Base-by-base conservation (phyloP, 2,113 vertebrate genomes). In the Cathartes aura region DNA sequence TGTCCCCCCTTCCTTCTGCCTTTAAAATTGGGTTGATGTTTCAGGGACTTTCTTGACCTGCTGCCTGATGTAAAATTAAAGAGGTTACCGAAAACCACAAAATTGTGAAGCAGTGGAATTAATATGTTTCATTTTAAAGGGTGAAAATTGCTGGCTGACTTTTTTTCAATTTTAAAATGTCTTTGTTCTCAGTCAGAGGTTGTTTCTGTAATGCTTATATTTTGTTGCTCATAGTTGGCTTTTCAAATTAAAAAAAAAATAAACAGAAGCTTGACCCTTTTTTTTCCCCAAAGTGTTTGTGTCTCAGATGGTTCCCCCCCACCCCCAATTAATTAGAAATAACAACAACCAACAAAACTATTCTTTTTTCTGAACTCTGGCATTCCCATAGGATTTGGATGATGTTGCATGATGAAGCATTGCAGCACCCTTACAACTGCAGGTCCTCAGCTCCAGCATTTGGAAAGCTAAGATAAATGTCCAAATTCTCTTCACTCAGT, bases 1-100 rank as follows among this genome's bases (percentile, higher is more conserved):
- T 59, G 12, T 72, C 30, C 32, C 12, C 5, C 8, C 32, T 59
- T 87, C 50, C 27, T 79, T 82, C 34, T 78, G 23, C 58, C 45
- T 92, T 73, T 48, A 48, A 91, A 89, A 71, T 32, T 68, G 6
- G 64, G 58, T 95, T 93, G 75, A 32, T 63, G 27, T 90, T 87
- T 81, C 59, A 59, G 59, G 62, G 50, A 47, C 73, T 71, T 72
- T 66, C 91, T 95, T 94, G 52, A 48, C 38, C 23, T 63, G 29
- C 23, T 63, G 29, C 34, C 47, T 72, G 52, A 43, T 67, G 38
- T 32, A 36, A 95, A 93, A 72, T 76, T 22, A 42, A 55, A 70
- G 58, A 89, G 59, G 68, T 94, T 85, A 52, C 71, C 32, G 55
- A 71, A 85, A 42, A 6, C 40, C 20, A 58, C 45, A 73, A 8